These are phyloP conservation scores for Sebastes itinus DNA, from an alignment of 2,797 vertebrate genomes.

Conservation along the genomic window DNA sequence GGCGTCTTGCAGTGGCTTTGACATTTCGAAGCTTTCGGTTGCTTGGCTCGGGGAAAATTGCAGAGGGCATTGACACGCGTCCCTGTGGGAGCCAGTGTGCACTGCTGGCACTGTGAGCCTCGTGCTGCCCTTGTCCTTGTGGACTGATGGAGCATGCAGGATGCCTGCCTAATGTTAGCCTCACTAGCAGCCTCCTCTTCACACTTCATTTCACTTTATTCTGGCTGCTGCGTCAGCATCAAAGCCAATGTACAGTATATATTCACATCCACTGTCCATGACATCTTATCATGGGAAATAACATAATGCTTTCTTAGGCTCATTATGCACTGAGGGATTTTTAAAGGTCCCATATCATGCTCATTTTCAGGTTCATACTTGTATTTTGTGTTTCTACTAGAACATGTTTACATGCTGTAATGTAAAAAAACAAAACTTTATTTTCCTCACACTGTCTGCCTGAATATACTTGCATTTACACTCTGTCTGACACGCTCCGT, in stretches of 20 bases:
- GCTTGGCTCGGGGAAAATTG: conserved; percentile 33
- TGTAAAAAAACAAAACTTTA: too few species aligned
- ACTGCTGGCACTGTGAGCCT: conserved; percentile 44
- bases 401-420: too few species aligned
- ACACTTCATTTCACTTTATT: conserved; percentile 43
- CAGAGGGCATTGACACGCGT: conserved; percentile 46
- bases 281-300: conserved; percentile 26
- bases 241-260: not conserved
- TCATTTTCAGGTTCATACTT: too few species aligned
- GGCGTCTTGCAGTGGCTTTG: conserved; percentile 39
- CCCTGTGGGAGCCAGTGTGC: conserved; percentile 54
- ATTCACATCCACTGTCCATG: not conserved
- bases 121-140: conserved; percentile 52
- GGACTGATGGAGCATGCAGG: conserved; percentile 42
- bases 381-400: too few species aligned
- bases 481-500: too few species aligned
- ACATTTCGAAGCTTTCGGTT: conserved; percentile 60
- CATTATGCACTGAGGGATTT: not conserved
- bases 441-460: too few species aligned
- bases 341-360: not conserved
- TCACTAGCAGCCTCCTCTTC: conserved; percentile 34
- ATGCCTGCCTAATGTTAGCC: conserved; percentile 35
- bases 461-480: too few species aligned
- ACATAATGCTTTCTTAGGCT: conserved; percentile 1
- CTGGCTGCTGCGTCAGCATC: conserved; percentile 43